Evolutionary conservation across 2,113 vertebrate genomes (phyloP).

Genomic region (Calypte anna): DNA sequence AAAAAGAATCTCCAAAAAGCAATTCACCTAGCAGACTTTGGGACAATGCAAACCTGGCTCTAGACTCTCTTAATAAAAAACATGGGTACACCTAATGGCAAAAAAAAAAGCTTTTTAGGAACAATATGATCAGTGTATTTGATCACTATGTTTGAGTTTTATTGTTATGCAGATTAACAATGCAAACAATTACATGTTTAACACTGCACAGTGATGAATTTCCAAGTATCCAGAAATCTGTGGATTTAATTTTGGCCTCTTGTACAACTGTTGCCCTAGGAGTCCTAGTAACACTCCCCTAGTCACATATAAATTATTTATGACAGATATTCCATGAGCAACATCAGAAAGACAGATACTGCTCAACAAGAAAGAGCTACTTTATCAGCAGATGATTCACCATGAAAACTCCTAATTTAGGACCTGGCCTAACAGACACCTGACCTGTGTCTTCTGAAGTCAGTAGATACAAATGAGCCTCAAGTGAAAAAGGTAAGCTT

Average conservation of each 20-base stretch:
- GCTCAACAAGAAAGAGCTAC: background rate
- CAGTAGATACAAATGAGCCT: background rate
- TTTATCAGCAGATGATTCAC: background rate
- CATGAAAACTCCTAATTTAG: background rate
- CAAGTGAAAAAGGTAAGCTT: background rate
- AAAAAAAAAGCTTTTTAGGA: background rate
- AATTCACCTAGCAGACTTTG: background rate
- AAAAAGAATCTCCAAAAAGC: background rate
- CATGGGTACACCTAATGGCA: background rate
- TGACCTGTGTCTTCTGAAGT: background rate
- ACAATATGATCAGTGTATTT: background rate
- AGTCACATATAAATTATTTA: background rate
- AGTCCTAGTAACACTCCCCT: background rate
- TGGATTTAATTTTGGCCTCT: background rate
- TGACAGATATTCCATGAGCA: background rate
- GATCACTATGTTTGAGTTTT: background rate
- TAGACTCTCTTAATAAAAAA: background rate
- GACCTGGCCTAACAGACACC: background rate
- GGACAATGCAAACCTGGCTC: background rate
- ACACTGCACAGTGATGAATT: background rate
- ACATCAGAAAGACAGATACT: background rate
- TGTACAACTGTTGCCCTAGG: background rate
- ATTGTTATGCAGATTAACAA: background rate
- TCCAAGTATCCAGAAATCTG: background rate
- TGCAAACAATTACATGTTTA: background rate